Evolutionary conservation across 2,113 vertebrate species (phyloP).

Genomic region (Dunckerocampus dactyliophorus): DNA sequence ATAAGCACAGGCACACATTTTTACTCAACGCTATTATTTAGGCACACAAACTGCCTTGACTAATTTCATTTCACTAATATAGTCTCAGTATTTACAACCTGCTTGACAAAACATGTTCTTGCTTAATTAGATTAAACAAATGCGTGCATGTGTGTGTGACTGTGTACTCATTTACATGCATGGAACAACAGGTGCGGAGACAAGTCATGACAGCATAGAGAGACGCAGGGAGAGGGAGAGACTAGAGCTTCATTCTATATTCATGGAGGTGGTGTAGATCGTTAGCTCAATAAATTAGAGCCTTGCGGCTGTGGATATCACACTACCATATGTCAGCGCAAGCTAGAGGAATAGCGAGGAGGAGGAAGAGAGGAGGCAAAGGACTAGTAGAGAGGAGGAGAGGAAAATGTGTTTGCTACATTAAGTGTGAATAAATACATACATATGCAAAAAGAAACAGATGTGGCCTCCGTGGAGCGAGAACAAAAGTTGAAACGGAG

Average conservation of each 20-base stretch:
- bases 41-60: slow-evolving; percentile 8
- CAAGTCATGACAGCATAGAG: slow-evolving; percentile 25
- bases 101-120: slow-evolving; percentile 56
- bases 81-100: slow-evolving; percentile 61
- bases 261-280: slow-evolving; percentile 66
- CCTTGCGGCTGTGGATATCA: slow-evolving; percentile 68
- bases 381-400: slow-evolving; percentile 32
- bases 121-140: slow-evolving; percentile 61
- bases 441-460: slow-evolving; percentile 42
- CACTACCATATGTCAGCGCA: slow-evolving; percentile 63
- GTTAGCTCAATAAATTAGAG: slow-evolving; percentile 73
- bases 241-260: slow-evolving; percentile 61
- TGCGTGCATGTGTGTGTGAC: slow-evolving; percentile 15
- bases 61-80: slow-evolving; percentile 59
- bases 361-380: slow-evolving; percentile 9
- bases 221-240: slow-evolving; percentile 23
- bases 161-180: slow-evolving; percentile 38
- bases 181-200: slow-evolving; percentile 56
- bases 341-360: slow-evolving; percentile 7
- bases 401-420: slow-evolving; percentile 50
- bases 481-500: slow-evolving; percentile 11
- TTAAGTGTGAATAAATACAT: slow-evolving; percentile 60
- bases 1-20: slow-evolving; percentile 8
- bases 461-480: slow-evolving; percentile 35
- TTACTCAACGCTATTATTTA: slow-evolving; percentile 6